Conservation (phyloP, 2,797 vertebrate genomes). For the Acomys russatus region DNA sequence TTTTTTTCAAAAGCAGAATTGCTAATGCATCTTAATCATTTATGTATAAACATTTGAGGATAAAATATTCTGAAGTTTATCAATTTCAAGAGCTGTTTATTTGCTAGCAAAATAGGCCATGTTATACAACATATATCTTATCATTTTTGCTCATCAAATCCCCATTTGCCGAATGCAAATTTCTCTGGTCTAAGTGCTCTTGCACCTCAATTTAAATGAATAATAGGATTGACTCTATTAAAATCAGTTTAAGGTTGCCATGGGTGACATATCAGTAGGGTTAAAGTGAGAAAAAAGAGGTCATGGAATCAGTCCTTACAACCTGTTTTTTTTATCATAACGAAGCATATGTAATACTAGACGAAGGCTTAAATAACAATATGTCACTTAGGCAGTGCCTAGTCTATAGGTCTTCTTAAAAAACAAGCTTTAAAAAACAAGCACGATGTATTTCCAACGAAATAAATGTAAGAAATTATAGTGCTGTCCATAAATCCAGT, state of each 20-base stretch:
- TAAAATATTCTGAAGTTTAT: constrained; percentile 95
- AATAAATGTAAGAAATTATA: constrained; percentile 88
- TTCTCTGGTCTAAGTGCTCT: constrained; percentile 93
- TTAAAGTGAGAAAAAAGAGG: constrained; percentile 93
- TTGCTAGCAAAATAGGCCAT: constrained; percentile 93
- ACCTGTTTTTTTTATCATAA: constrained; percentile 92
- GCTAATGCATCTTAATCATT: constrained; percentile 95
- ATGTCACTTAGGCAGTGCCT: constrained; percentile 89
- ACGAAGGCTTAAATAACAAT: constrained; percentile 88
- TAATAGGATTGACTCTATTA: constrained; percentile 93
- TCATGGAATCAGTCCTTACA: constrained; percentile 91
- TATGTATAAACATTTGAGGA: constrained; percentile 93
- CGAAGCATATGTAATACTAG: constrained; percentile 89
- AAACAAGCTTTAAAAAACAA: constrained; percentile 66
- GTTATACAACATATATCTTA: constrained; percentile 95
- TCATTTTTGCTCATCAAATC: constrained; percentile 94
- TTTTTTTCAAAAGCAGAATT: constrained; percentile 92
- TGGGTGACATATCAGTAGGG: constrained; percentile 93
- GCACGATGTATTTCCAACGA: constrained; percentile 76
- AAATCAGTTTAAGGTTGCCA: constrained; percentile 94
- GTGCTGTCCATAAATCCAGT: constrained; percentile 88
- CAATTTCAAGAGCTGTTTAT: constrained; percentile 94
- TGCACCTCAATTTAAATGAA: constrained; percentile 94
- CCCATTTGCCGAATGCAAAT: constrained; percentile 94
- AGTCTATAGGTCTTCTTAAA: constrained; percentile 82